These are phyloP conservation scores for Nothobranchius kuhntae DNA, from an alignment of 2,113 vertebrate genomes.

Conservation along the genomic window DNA sequence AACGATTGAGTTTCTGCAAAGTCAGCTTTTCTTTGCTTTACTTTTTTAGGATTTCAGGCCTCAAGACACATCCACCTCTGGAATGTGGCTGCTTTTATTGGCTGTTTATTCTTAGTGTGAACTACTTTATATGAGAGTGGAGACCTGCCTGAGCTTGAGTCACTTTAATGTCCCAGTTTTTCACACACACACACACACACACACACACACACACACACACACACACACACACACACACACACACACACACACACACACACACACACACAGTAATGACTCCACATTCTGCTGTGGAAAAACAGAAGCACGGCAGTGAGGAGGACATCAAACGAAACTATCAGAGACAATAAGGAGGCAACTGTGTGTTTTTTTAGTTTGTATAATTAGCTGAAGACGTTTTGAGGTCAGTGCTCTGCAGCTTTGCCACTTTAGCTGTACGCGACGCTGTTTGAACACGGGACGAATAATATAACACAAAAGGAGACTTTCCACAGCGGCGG, in stretches of 20 bases:
- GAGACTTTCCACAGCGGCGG: slow-evolving; percentile 17
- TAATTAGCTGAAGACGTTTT: background rate
- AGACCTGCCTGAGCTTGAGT: slow-evolving; percentile 50
- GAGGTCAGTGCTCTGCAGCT: background rate
- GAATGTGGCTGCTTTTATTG: slow-evolving; percentile 28
- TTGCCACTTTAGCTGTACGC: background rate
- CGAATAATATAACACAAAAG: slow-evolving; percentile 22
- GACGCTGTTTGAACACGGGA: slow-evolving; percentile 2
- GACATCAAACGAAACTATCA: slow-evolving; percentile 22
- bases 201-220: too few species aligned
- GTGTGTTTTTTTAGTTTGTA: too few species aligned
- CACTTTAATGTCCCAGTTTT: slow-evolving; percentile 26
- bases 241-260: slow-evolving; percentile 1
- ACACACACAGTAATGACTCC: slow-evolving; percentile 15
- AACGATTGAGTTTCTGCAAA: too few species aligned
- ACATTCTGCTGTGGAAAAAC: slow-evolving; percentile 29
- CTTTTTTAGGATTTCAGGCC: background rate
- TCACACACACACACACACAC: too few species aligned
- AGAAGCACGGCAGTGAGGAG: slow-evolving; percentile 18
- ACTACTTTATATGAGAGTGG: background rate
- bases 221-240: too few species aligned
- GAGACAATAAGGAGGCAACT: slow-evolving; percentile 16
- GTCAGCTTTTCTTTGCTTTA: too few species aligned
- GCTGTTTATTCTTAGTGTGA: slow-evolving; percentile 26
- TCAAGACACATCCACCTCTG: slow-evolving; percentile 26